Evolutionary conservation across 2,888 invertebrate genomes (phyloP).

Genomic region (Penaeus monodon): DNA sequence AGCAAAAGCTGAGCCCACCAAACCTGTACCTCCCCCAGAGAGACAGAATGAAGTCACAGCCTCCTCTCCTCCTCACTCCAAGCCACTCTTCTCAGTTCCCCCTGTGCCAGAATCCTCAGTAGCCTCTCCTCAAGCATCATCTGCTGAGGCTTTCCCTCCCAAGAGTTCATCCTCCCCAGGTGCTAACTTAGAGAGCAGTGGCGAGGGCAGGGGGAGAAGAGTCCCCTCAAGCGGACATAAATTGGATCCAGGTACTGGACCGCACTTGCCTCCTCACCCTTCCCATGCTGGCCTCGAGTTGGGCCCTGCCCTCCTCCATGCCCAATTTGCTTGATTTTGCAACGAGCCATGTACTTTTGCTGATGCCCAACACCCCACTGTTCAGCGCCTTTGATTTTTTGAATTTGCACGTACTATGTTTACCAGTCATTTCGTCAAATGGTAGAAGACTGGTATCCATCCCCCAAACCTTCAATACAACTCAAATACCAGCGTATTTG

Average conservation of each 20-base stretch:
- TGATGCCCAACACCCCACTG: constrained; percentile 35
- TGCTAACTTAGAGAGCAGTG: constrained; percentile 59
- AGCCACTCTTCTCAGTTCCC: neutral
- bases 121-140: constrained; percentile 32
- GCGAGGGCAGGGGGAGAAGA: constrained; percentile 59
- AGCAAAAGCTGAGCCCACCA: constrained; percentile 42
- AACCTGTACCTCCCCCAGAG: constrained; percentile 1
- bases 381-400: constrained; percentile 27
- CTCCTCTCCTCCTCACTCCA: constrained; percentile 9
- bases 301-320: constrained; percentile 27
- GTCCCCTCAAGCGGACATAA: constrained; percentile 54
- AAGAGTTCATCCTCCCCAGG: constrained; percentile 39
- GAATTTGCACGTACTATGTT: constrained; percentile 21
- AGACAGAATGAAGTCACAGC: constrained; percentile 10
- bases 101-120: constrained; percentile 15
- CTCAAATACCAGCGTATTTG: constrained; percentile 13
- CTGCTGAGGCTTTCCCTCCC: constrained; percentile 25
- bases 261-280: constrained; percentile 33
- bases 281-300: constrained; percentile 40
- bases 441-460: constrained; percentile 26
- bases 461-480: constrained; percentile 1
- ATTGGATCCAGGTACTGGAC: constrained; percentile 18
- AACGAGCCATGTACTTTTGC: constrained; percentile 35
- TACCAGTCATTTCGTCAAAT: constrained; percentile 34
- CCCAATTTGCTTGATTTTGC: constrained; percentile 48